Base-by-base conservation (phyloP, 2,113 vertebrate species). In the Porphyrio hochstetteri region DNA sequence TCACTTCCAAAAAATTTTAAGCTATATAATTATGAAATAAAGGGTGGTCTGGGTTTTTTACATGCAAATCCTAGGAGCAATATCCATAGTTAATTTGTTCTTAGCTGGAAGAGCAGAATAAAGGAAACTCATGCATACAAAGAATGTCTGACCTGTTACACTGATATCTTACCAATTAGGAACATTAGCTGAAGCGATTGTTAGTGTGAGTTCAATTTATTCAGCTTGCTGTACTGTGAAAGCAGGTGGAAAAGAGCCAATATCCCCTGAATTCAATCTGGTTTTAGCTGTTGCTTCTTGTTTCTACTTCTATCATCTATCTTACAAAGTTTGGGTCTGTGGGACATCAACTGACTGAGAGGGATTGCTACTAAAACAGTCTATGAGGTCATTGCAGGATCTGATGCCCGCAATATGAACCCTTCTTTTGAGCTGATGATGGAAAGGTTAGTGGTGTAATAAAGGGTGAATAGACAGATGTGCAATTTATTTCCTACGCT, bases 381-480 rank as follows among this genome's bases (percentile, higher is more conserved):
- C 6, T 36, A 23, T 94, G 80, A 94, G 90, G 76, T 83, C 86
- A 92, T 72, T 90, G 85, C 36, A 94, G 88, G 72, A 77, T 65
- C 42, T 77, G 63, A 59, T 78, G 42, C 35, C 18, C 71, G 72
- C 68, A 70, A 46, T 65, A 61, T 70, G 79, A 90, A 69, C 15
- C 20, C 16, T 50, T 48, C 13, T 90, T 93, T 84, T 90, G 64
- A 81, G 48, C 16, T 20, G 69, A 68, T 88, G 88, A 75, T 57
- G 60, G 77, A 90, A 90, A 86, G 48, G 36, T 82, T 84, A 90
- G 84, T 92, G 76, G 21, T 86, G 10, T 78, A 82, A 82, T 78
- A 76, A 88, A 71, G n/a, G 38, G 75, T 60, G 36, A 71, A 63
- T 55, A 67, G 48, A 7, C 27, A 87, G 48, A 64, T 24, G 38